These are phyloP conservation scores for Neofelis nebulosa DNA, from an alignment of 2,113 vertebrate genomes.

Conservation along the genomic window DNA sequence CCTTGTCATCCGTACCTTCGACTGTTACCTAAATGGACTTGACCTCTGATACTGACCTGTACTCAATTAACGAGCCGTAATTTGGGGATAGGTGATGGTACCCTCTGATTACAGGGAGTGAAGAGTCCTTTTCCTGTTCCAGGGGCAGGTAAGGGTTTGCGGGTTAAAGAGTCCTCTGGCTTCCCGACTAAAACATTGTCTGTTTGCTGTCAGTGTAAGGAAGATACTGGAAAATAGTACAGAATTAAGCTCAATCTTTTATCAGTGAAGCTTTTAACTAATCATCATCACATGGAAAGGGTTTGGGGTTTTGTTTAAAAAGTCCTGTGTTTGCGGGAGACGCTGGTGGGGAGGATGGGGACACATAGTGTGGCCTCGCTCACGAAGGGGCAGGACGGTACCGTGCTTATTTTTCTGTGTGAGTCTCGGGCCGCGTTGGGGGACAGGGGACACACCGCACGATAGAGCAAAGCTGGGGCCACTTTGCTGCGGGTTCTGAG, in stretches of 20 bases:
- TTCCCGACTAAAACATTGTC: neutral
- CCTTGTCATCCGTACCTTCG: neutral
- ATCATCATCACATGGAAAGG: neutral
- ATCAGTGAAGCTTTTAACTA: conserved; percentile 40
- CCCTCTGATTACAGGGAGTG: conserved; percentile 16
- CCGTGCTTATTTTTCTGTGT: neutral
- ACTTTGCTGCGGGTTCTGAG: neutral
- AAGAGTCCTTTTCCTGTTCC: conserved; percentile 48
- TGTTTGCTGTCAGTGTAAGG: conserved; percentile 9
- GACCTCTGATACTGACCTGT: conserved; percentile 50
- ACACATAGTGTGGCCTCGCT: neutral
- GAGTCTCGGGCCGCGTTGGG: fast-evolving
- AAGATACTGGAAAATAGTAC: conserved; percentile 3
- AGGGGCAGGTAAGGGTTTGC: conserved; percentile 59
- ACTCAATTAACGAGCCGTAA: conserved; percentile 55
- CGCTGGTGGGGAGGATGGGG: neutral
- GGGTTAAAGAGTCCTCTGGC: neutral
- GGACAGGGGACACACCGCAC: neutral
- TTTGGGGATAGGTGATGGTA: neutral
- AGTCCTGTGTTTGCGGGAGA: neutral
- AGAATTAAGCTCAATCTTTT: conserved; percentile 28
- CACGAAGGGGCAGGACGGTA: neutral
- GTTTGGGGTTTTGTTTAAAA: neutral
- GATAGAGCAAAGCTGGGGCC: neutral
- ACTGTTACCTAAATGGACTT: conserved; percentile 8